A percentile compares a stretch with the other conserved stretches of the same genome.
Evolutionary conservation across 2,797 vertebrate genomes (phyloP).

Genomic region (Ateles fusciceps): DNA sequence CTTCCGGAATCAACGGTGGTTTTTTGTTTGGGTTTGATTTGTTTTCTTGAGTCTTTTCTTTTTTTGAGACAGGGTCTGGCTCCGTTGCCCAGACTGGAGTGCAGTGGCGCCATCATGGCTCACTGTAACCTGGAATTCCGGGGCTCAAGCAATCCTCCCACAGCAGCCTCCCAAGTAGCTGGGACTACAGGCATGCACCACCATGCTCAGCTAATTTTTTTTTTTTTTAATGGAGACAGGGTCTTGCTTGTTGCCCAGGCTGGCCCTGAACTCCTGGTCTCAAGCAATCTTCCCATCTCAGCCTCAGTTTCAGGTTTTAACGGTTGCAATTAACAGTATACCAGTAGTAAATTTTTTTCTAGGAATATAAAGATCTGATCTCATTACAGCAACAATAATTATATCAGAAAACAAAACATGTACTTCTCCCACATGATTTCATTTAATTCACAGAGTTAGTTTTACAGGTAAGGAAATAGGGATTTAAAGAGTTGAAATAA

Average conservation of each 20-base stretch:
- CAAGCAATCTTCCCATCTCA: not conserved
- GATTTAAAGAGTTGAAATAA: not conserved
- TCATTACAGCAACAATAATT: conserved; percentile 4
- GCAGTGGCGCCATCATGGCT: not conserved
- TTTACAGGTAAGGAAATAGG: not conserved
- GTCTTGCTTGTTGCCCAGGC: not conserved
- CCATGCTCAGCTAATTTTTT: not conserved
- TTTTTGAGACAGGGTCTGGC: not conserved
- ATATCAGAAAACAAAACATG: conserved; percentile 14
- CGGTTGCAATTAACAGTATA: not conserved
- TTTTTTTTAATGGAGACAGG: not conserved
- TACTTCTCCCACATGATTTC: conserved; percentile 14
- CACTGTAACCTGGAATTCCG: not conserved
- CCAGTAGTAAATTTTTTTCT: not conserved
- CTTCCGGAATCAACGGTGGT: not conserved
- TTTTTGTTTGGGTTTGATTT: not conserved
- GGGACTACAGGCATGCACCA: not conserved
- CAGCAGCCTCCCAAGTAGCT: not conserved
- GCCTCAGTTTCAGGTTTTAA: not conserved
- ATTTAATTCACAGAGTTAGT: conserved; percentile 13
- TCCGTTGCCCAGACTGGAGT: not conserved
- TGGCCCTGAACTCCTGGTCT: not conserved
- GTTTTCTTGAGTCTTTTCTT: not conserved
- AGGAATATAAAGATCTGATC: not conserved
- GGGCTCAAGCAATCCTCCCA: not conserved